A percentile compares a stretch with the other conserved stretches of the same genome.
Conservation (phyloP, 2,113 vertebrate genomes). For the Oxyruncus cristatus region DNA sequence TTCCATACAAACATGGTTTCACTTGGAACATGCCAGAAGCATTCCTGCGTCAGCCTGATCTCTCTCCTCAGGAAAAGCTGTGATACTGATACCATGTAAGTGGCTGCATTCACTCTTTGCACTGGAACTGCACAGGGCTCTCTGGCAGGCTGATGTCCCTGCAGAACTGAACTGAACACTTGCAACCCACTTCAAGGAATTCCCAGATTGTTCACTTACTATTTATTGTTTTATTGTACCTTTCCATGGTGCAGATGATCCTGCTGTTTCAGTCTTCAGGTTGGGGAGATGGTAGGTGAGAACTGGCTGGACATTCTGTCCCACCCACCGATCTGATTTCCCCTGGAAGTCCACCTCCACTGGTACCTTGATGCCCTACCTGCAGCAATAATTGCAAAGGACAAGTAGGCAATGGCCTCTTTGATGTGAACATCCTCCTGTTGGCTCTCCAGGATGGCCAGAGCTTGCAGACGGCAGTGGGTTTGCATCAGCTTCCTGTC, state of each 20-base stretch:
- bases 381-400: slow-evolving; percentile 89
- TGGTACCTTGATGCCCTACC: slow-evolving; percentile 59
- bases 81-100: not conserved
- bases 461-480: slow-evolving; percentile 82
- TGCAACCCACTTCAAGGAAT: not conserved
- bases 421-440: slow-evolving; percentile 69
- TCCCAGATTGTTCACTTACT: not conserved
- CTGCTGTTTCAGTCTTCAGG: not conserved
- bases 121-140: not conserved
- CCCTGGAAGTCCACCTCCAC: not conserved
- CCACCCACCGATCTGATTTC: not conserved
- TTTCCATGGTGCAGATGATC: not conserved
- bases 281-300: not conserved
- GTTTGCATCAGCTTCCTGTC: slow-evolving; percentile 78
- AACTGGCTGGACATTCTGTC: not conserved
- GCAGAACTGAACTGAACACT: not conserved
- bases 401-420: slow-evolving; percentile 88
- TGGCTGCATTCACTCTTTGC: not conserved
- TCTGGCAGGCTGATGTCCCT: not conserved
- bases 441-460: slow-evolving; percentile 75
- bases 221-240: not conserved
- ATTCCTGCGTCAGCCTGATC: not conserved
- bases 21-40: slow-evolving; percentile 9
- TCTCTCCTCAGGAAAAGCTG: not conserved
- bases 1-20: slow-evolving; percentile 28